A percentile compares a stretch with the other conserved stretches of the same genome.
Conservation (phyloP, 2,797 vertebrate species). For the Corythornis leucogaster region DNA sequence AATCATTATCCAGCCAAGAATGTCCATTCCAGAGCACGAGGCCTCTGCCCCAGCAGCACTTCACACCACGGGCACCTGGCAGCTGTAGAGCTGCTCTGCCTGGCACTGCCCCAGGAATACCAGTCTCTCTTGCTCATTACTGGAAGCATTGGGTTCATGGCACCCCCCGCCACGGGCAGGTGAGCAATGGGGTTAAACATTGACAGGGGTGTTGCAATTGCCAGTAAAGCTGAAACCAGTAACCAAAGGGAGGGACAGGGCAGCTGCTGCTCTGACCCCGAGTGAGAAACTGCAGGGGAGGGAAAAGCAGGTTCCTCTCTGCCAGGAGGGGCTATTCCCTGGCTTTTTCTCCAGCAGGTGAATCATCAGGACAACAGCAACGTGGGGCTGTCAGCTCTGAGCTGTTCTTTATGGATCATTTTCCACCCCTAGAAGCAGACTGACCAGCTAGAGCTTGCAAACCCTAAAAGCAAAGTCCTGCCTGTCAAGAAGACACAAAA, state of each 20-base stretch:
- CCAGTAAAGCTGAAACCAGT: neutral
- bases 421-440: neutral
- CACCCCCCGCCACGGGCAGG: neutral
- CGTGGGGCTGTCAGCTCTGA: neutral
- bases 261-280: accelerated
- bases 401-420: neutral
- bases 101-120: accelerated
- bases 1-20: neutral
- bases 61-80: neutral
- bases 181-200: neutral
- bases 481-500: neutral
- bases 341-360: neutral
- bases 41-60: accelerated
- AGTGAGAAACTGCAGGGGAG: neutral
- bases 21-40: neutral
- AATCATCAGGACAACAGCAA: neutral
- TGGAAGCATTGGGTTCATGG: neutral
- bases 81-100: neutral
- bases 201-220: neutral
- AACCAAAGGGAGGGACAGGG: neutral
- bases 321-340: neutral
- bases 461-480: neutral
- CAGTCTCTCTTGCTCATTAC: neutral
- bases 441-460: neutral
- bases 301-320: neutral